Evolutionary conservation across 2,113 vertebrate species (phyloP).

Genomic region (Phylloscopus trochilus): DNA sequence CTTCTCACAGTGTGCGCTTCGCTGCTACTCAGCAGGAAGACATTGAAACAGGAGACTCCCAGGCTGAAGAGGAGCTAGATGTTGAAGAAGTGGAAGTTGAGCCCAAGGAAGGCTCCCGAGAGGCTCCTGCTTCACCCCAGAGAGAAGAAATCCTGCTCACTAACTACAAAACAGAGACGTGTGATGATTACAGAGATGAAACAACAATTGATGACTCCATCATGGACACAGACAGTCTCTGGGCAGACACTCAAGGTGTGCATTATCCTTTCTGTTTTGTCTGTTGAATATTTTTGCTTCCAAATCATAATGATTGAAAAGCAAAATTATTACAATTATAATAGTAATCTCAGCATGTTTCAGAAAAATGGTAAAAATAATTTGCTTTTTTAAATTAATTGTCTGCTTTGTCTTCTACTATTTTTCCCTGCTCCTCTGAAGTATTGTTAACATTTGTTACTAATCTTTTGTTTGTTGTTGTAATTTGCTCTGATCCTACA

Average conservation of each 20-base stretch:
- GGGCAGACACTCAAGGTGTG: constrained; percentile 98
- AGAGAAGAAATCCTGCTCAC: constrained; percentile 77
- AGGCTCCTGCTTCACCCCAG: constrained; percentile 78
- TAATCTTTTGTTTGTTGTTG: constrained; percentile 76
- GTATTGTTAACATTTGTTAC: constrained; percentile 51
- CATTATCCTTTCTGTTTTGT: constrained; percentile 68
- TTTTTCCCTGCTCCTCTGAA: constrained; percentile 16
- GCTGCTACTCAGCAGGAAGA: constrained; percentile 80
- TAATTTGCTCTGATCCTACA: constrained; percentile 80
- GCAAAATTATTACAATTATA: constrained; percentile 6
- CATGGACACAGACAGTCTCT: constrained; percentile 95
- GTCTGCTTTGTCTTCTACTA: constrained; percentile 19
- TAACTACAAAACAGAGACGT: constrained; percentile 87
- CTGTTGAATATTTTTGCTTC: constrained; percentile 51
- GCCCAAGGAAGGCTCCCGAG: constrained; percentile 76
- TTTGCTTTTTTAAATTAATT: neutral
- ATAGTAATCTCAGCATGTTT: constrained; percentile 29
- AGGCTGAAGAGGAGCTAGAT: constrained; percentile 70
- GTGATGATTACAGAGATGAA: constrained; percentile 92
- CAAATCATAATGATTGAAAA: constrained; percentile 45
- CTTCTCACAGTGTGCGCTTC: constrained; percentile 92
- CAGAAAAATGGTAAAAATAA: constrained; percentile 37
- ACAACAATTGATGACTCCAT: constrained; percentile 98
- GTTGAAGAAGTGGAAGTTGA: constrained; percentile 75
- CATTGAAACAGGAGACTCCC: constrained; percentile 62